Conservation (phyloP, 2,888 invertebrate species). For the Acanthopleura granulata region DNA sequence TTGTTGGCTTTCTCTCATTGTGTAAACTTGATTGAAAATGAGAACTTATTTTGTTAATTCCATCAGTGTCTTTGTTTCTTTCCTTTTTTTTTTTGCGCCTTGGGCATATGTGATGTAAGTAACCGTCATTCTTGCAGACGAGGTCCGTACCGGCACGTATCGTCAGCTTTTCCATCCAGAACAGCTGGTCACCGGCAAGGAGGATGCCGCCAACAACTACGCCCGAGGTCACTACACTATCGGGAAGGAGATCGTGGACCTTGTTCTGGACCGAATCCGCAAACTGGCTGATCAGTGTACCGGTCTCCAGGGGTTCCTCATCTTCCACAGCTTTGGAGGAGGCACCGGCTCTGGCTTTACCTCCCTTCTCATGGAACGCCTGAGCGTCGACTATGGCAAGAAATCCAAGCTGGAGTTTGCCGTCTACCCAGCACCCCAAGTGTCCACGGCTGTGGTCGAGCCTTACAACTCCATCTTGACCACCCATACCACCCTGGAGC, state of each 20-base stretch:
- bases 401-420: constrained; percentile 4
- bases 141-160: constrained; percentile 76
- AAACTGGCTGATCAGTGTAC: constrained; percentile 40
- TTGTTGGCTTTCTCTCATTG: no score
- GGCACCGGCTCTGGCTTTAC: constrained; percentile 16
- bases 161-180: constrained; percentile 97
- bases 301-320: constrained; percentile 65
- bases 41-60: no score
- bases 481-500: constrained; percentile 3
- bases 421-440: background rate
- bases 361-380: constrained; percentile 13
- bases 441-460: background rate
- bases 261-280: constrained; percentile 71
- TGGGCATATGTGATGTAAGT: no score
- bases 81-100: no score
- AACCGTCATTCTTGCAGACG: constrained; percentile 54
- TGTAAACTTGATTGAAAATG: no score
- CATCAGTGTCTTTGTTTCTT: no score
- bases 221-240: constrained; percentile 98
- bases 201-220: constrained; percentile 97
- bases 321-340: constrained; percentile 51
- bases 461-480: constrained; percentile 3
- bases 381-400: constrained; percentile 4
- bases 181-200: constrained; percentile 96
- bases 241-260: constrained; percentile 83